These are phyloP conservation scores for Xyliphius kryptos DNA, from an alignment of 2,113 vertebrate genomes.

Conservation along the genomic window DNA sequence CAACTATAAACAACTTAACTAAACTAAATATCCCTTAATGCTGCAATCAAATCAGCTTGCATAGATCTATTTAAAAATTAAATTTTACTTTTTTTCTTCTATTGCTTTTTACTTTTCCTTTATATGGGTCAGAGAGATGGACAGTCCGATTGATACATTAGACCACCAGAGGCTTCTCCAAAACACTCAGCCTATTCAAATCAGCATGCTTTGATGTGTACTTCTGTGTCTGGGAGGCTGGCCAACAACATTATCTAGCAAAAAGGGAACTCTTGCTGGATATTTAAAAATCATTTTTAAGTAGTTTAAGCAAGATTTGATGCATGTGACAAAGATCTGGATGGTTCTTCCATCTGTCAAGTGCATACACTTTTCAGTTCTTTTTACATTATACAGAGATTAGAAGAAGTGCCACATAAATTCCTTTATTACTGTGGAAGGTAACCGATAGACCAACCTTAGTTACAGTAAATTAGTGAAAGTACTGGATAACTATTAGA, in stretches of 20 bases:
- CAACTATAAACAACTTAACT: too few relatives aligned
- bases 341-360: constrained; percentile 6
- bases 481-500: too few relatives aligned
- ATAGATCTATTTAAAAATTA: too few relatives aligned
- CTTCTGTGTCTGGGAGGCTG: constrained; percentile 34
- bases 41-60: too few relatives aligned
- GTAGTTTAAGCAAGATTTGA: constrained; percentile 25
- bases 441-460: too few relatives aligned
- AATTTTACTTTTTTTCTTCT: constrained; percentile 11
- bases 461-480: too few relatives aligned
- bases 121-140: constrained; percentile 35
- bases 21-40: too few relatives aligned
- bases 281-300: constrained; percentile 36
- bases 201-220: constrained; percentile 37
- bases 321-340: constrained; percentile 10
- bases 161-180: constrained; percentile 31
- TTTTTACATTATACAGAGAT: too few relatives aligned
- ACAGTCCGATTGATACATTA: constrained; percentile 7
- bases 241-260: constrained; percentile 35
- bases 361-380: too few relatives aligned
- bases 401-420: too few relatives aligned
- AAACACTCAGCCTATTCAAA: constrained; percentile 41
- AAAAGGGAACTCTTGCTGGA: constrained; percentile 38
- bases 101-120: constrained; percentile 11
- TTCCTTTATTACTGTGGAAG: too few relatives aligned